Percentiles rank a stretch among this genome's conserved stretches.
Evolutionary conservation across 2,888 invertebrate genomes (phyloP).

Genomic region (Spodoptera exigua): DNA sequence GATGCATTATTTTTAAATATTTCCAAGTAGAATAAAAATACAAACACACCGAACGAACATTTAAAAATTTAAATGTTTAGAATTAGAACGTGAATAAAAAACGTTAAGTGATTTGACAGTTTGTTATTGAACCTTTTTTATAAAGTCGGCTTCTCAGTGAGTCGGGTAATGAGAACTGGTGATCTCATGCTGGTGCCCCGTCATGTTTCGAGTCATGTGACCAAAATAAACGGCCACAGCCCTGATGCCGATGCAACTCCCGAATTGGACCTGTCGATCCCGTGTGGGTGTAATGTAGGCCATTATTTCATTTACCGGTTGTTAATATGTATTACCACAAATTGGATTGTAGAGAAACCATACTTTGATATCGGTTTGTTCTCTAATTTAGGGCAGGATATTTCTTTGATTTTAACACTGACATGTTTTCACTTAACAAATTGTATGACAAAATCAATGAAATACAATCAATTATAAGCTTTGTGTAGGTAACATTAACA

Average conservation of each 20-base stretch:
- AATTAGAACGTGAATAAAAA: conserved; percentile 32
- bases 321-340: conserved; percentile 49
- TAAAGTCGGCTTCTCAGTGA: conserved; percentile 48
- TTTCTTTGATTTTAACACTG: too few species aligned
- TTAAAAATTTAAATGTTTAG: conserved; percentile 24
- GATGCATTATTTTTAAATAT: conserved; percentile 38
- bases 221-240: conserved; percentile 77
- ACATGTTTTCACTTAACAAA: too few species aligned
- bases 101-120: conserved; percentile 28
- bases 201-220: conserved; percentile 79
- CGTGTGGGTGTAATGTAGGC: conserved; percentile 67
- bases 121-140: conserved; percentile 39
- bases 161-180: conserved; percentile 72
- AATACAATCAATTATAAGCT: too few species aligned
- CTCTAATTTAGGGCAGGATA: too few species aligned
- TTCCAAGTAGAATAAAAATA: not conserved
- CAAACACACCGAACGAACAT: conserved; percentile 2
- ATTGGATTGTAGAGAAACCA: conserved; percentile 25
- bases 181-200: conserved; percentile 82
- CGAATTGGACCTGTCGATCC: conserved; percentile 70
- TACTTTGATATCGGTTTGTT: too few species aligned
- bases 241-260: conserved; percentile 75
- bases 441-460: too few species aligned
- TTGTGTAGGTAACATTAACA: conserved; percentile 14
- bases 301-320: conserved; percentile 59